Conservation (phyloP, 1,140 invertebrate genomes). For the Watersipora subatra region DNA sequence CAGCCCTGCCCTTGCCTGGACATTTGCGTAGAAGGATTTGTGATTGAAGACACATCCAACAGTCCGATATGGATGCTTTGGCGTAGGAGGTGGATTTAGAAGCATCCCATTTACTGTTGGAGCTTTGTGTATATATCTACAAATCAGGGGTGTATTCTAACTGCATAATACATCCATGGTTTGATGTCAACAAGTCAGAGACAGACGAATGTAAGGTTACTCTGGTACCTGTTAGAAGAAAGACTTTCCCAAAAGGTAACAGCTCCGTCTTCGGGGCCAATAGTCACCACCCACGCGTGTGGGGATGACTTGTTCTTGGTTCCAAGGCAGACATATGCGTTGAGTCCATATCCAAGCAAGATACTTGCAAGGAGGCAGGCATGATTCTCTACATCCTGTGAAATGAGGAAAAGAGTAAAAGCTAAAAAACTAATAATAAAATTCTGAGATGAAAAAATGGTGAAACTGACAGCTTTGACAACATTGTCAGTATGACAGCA, state of each 20-base stretch:
- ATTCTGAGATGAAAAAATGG: no score
- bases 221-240: constrained; percentile 31
- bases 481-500: no score
- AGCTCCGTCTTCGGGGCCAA: constrained; percentile 24
- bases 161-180: no score
- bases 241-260: constrained; percentile 40
- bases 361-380: constrained; percentile 37
- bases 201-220: no score
- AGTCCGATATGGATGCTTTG: constrained; percentile 36
- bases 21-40: constrained; percentile 39
- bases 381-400: constrained; percentile 41
- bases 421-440: no score
- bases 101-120: constrained; percentile 33
- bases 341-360: constrained; percentile 42
- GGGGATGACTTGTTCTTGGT: constrained; percentile 29
- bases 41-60: constrained; percentile 42
- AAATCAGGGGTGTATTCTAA: no score
- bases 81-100: constrained; percentile 19
- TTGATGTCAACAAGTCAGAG: no score
- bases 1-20: constrained; percentile 35
- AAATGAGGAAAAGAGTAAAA: constrained; percentile 4
- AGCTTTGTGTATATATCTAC: constrained; percentile 33
- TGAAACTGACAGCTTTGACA: no score
- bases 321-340: constrained; percentile 41
- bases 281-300: constrained; percentile 34